Conservation (phyloP, 1,140 invertebrate genomes). For the Neomicropteryx cornuta region DNA sequence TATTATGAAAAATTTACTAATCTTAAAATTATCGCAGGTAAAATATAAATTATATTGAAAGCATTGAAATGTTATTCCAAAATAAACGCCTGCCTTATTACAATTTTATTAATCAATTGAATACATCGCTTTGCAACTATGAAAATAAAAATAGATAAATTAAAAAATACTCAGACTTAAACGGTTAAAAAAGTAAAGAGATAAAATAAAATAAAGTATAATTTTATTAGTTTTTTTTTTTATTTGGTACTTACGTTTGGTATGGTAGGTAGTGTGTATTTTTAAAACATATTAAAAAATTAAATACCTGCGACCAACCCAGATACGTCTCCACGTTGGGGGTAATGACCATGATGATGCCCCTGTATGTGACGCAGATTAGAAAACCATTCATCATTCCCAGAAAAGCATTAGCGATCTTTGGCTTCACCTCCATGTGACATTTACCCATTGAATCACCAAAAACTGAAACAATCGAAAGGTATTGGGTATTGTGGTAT, state of each 20-base stretch:
- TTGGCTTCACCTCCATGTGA: conserved; percentile 18
- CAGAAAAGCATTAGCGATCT: conserved; percentile 29
- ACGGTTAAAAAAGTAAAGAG: too few relatives aligned
- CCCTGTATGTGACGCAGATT: conserved; percentile 66
- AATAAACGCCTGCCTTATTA: too few relatives aligned
- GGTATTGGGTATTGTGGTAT: neutral
- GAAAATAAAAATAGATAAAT: too few relatives aligned
- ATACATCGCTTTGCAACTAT: too few relatives aligned
- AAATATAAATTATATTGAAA: too few relatives aligned
- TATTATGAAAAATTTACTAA: neutral
- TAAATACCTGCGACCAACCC: conserved; percentile 69
- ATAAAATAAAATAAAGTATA: too few relatives aligned
- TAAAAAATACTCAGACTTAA: too few relatives aligned
- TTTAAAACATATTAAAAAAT: neutral
- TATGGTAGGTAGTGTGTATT: neutral
- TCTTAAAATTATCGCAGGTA: too few relatives aligned
- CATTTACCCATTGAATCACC: conserved; percentile 27
- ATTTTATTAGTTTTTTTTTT: conserved; percentile 1
- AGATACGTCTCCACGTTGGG: conserved; percentile 71
- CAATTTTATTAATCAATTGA: too few relatives aligned
- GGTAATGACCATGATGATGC: conserved; percentile 81
- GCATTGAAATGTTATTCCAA: too few relatives aligned
- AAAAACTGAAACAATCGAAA: conserved; percentile 36
- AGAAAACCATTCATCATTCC: conserved; percentile 56
- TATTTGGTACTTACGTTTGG: neutral